phyloP scores from a whole-genome alignment of 2,113 vertebrate genomes.

The Labeo catla region DNA sequence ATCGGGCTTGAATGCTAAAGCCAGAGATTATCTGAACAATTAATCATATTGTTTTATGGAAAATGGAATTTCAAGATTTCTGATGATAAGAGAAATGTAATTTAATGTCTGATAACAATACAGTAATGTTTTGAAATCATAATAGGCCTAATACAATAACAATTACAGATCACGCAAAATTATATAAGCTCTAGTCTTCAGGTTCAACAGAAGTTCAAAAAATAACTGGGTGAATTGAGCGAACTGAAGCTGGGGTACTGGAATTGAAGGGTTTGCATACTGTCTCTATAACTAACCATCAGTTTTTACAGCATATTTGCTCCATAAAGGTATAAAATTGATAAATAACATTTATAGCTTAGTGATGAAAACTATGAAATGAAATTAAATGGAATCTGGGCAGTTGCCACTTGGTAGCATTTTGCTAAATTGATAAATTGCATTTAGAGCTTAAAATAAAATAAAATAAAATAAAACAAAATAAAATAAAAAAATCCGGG shows the following conservation, averaged over 20 bases:
- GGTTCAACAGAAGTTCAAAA: background rate
- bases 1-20: constrained; percentile 14
- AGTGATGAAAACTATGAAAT: too few species aligned
- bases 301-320: background rate
- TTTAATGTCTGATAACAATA: background rate
- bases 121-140: background rate
- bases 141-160: background rate
- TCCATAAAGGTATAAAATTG: background rate
- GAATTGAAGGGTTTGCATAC: background rate
- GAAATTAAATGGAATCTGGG: too few species aligned
- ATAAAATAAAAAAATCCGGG: too few species aligned
- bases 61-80: background rate
- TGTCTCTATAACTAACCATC: background rate
- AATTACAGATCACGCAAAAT: constrained; percentile 44
- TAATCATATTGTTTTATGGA: constrained; percentile 14
- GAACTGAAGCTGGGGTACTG: background rate
- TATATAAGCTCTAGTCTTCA: constrained; percentile 38
- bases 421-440: too few species aligned
- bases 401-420: too few species aligned
- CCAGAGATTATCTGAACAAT: constrained; percentile 19
- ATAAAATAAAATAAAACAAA: too few species aligned
- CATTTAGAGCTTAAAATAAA: too few species aligned
- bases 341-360: too few species aligned
- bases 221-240: background rate
- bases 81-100: background rate